Evolutionary conservation across 2,888 invertebrate species (phyloP).

Genomic region (Pegoplata infirma): DNA sequence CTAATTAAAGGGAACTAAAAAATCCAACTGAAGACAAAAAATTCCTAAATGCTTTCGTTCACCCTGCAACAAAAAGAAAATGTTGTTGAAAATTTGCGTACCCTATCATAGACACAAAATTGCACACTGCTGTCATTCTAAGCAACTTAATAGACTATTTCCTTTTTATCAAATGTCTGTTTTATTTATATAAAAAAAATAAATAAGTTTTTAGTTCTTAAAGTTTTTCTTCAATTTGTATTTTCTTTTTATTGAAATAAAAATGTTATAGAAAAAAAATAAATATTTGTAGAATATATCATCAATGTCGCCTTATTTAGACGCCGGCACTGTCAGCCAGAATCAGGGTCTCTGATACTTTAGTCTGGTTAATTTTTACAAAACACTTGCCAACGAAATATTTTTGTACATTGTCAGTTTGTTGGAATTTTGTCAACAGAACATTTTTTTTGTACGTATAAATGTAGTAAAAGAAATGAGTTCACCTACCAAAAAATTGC

Average conservation of each 20-base stretch:
- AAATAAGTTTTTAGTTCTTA: slow-evolving; percentile 6
- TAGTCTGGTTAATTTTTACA: slow-evolving; percentile 18
- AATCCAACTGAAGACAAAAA: too few species aligned
- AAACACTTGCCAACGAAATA: slow-evolving; percentile 41
- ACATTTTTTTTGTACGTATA: too few species aligned
- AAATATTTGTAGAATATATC: slow-evolving; percentile 21
- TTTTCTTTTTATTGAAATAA: too few species aligned
- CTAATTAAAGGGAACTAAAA: too few species aligned
- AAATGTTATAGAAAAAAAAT: not conserved
- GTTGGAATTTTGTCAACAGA: slow-evolving; percentile 37
- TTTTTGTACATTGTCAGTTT: slow-evolving; percentile 12
- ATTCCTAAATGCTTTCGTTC: too few species aligned
- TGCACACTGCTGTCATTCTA: not conserved
- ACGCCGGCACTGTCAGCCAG: slow-evolving; percentile 51
- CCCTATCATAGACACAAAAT: not conserved
- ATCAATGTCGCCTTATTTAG: slow-evolving; percentile 50
- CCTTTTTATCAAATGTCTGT: slow-evolving; percentile 35
- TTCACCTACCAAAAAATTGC: slow-evolving; percentile 43
- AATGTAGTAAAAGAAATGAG: slow-evolving; percentile 11
- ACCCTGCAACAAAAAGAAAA: not conserved
- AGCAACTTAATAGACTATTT: slow-evolving; percentile 42
- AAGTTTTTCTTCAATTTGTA: slow-evolving; percentile 9
- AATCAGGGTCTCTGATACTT: not conserved
- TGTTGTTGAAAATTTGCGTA: too few species aligned
- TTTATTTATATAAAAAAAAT: not conserved